Evolutionary conservation across 2,113 vertebrate genomes (phyloP), one percentile per base, ranked within the genome.

Genomic region (Corydoras sp.): DNA sequence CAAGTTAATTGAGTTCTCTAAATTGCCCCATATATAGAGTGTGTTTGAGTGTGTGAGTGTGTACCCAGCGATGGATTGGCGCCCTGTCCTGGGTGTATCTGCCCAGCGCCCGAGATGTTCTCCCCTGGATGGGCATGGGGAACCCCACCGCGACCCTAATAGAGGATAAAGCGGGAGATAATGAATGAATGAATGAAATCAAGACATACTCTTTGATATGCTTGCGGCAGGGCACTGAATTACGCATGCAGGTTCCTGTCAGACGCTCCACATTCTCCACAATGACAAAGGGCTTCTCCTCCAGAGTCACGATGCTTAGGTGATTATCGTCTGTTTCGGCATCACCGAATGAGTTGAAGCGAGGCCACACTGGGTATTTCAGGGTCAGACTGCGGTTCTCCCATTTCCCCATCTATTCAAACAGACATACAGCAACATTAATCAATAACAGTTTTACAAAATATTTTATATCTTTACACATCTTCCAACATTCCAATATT

Each of bases 241-340:
- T 99, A 79, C 96, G 91, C 71, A 98, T 96, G 76, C 97, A 99
- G 0, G 95, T 96, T 49, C 97, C 96, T 0, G 97, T 99, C 73
- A 97, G 86, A 1, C 93, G 90, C 75, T 99, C 97, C 66, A 99
- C 93, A 11, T 98, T 94, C 73, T 99, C 97, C 72, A 99, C 97
- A 0, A 99, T 93, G 67, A 99, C 96, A 13, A 99, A 99, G 0
- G 97, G 97, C 55, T 95, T 95, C 86, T 98, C 97, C 85, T 98
- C 97, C 72, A 99, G 82, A n/a, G 97, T 99, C 78, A 99, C 97
- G 2, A 99, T 95, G 84, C 91, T 96, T 83, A 99, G 86, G 73
- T 98, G 97, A 85, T 97, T 98, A 84, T 99, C 93, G 0, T 98
- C 96, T 0, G 93, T 90, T 77, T 97, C 96, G 0, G 91, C 92